A percentile compares a stretch with the other conserved stretches of the same genome.
Evolutionary conservation across 2,113 vertebrate species (phyloP).

Genomic region (Tetrax tetrax): DNA sequence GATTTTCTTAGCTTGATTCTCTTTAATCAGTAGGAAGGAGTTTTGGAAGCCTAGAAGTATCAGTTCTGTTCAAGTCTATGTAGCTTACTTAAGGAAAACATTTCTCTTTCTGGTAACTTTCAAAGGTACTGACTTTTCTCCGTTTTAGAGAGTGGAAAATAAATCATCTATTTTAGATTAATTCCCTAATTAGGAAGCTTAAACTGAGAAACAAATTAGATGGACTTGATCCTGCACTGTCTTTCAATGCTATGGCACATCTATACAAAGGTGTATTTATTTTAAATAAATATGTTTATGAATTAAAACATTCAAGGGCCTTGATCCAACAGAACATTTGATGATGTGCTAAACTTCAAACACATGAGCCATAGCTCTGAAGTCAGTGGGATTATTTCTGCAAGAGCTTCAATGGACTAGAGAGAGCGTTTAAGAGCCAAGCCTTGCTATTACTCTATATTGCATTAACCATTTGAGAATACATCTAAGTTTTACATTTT

Average conservation of each 20-base stretch:
- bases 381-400: background rate
- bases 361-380: background rate
- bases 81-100: background rate
- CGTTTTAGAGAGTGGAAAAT: background rate
- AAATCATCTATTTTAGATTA: background rate
- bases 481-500: background rate
- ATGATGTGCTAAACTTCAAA: background rate
- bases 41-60: background rate
- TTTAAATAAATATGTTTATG: background rate
- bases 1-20: background rate
- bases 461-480: constrained; percentile 7
- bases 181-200: background rate
- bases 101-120: background rate
- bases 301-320: background rate
- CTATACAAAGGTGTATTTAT: background rate
- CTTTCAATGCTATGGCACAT: background rate
- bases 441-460: background rate
- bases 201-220: background rate
- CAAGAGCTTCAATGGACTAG: background rate
- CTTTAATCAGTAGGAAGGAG: background rate
- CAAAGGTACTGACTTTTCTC: background rate
- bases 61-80: background rate
- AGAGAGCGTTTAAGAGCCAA: background rate
- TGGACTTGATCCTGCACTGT: background rate
- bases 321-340: background rate